A percentile compares a stretch with the other conserved stretches of the same genome.
Evolutionary conservation across 2,888 invertebrate species (phyloP).

Genomic region (Myathropa florea): DNA sequence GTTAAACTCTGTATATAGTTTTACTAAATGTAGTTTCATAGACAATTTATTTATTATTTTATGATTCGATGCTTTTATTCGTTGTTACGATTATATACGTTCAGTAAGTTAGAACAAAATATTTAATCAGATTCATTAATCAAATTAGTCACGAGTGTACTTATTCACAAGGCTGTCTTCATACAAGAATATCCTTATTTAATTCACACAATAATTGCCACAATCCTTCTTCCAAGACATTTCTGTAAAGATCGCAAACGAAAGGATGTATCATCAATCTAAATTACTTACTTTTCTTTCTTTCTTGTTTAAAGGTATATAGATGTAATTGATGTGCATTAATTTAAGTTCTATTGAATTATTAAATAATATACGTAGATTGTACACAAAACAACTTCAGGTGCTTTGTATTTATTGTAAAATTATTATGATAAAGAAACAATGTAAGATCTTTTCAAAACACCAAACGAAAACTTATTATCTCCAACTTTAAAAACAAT

Average conservation of each 20-base stretch:
- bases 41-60: conserved; percentile 4
- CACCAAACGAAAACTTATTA: conserved; percentile 49
- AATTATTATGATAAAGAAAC: conserved; percentile 25
- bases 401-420: conserved; percentile 69
- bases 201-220: background rate
- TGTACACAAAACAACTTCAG: conserved; percentile 65
- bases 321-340: conserved; percentile 50
- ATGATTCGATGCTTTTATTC: conserved; percentile 10
- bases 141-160: conserved; percentile 54
- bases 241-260: background rate
- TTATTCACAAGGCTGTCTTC: conserved; percentile 64
- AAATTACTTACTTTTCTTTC: background rate
- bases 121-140: conserved; percentile 16
- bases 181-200: conserved; percentile 18
- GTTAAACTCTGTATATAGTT: conserved; percentile 55
- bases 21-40: conserved; percentile 40
- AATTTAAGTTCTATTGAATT: background rate
- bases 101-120: conserved; percentile 3
- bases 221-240: background rate
- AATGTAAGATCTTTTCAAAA: conserved; percentile 49
- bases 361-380: conserved; percentile 48
- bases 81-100: conserved; percentile 10
- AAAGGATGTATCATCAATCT: background rate
- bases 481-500: conserved; percentile 49
- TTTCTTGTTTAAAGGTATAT: conserved; percentile 10